Evolutionary conservation across 2,113 vertebrate genomes (phyloP).

Genomic region (Dicaeum eximium): DNA sequence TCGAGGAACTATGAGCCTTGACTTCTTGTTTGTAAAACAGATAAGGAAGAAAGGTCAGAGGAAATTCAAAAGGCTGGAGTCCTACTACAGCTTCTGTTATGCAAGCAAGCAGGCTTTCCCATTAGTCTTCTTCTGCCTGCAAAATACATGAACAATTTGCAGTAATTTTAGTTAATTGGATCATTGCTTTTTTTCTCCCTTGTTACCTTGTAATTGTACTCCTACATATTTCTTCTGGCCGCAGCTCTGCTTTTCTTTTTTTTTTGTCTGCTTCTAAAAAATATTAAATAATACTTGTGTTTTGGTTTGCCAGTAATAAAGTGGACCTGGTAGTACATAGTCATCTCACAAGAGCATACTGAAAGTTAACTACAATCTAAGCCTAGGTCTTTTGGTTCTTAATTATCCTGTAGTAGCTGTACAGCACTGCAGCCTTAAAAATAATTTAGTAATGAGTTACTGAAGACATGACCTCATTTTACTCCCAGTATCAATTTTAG

Average conservation of each 20-base stretch:
- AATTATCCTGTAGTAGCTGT: not conserved
- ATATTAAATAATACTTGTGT: not conserved
- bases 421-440: not conserved
- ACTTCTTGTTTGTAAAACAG: not conserved
- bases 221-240: not conserved
- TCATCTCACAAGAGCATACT: not conserved
- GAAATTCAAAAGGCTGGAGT: not conserved
- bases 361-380: conserved; percentile 1
- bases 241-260: not conserved
- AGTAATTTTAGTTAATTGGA: not conserved
- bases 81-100: not conserved
- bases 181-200: not conserved
- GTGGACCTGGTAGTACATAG: not conserved
- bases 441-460: not conserved
- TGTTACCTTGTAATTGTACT: not conserved
- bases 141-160: not conserved
- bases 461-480: conserved; percentile 10
- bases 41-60: not conserved
- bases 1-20: not conserved
- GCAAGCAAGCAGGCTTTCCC: not conserved
- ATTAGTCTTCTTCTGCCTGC: not conserved
- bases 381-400: not conserved
- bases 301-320: not conserved
- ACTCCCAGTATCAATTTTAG: not conserved
- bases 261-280: not conserved